These are phyloP conservation scores for Ascidia mentula DNA, from an alignment of 23 tunicate species.

Conservation along the genomic window DNA sequence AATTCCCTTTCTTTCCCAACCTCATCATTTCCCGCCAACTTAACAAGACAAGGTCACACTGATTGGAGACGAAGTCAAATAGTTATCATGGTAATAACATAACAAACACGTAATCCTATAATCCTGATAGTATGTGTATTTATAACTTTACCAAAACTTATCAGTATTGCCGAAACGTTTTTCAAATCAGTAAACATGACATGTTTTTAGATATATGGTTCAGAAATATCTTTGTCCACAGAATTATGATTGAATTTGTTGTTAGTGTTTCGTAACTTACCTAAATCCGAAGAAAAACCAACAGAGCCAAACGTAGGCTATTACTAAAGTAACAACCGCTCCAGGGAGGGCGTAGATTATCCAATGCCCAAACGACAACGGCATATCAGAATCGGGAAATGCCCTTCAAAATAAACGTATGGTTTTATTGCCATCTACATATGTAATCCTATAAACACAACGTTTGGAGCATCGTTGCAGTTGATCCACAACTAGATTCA, in stretches of 20 bases:
- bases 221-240: background rate
- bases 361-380: slow-evolving; percentile 63
- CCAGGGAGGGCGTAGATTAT: slow-evolving; percentile 42
- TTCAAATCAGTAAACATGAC: too few relatives aligned
- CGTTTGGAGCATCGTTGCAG: too few relatives aligned
- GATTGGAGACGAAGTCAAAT: too few relatives aligned
- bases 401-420: slow-evolving; percentile 6
- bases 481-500: too few relatives aligned
- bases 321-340: slow-evolving; percentile 22
- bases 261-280: too few relatives aligned
- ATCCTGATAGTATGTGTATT: too few relatives aligned
- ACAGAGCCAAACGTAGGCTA: slow-evolving; percentile 53
- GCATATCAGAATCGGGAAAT: slow-evolving; percentile 50
- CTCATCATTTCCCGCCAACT: background rate
- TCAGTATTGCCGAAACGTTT: too few relatives aligned
- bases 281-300: slow-evolving; percentile 44
- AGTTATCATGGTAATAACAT: too few relatives aligned
- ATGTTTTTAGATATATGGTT: background rate
- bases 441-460: too few relatives aligned
- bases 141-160: too few relatives aligned
- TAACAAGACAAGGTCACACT: too few relatives aligned
- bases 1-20: background rate
- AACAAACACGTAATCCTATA: too few relatives aligned
- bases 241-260: background rate
- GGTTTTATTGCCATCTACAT: background rate